phyloP scores from a whole-genome alignment of 2,888 invertebrate genomes.

The Loripinus fragilis region DNA sequence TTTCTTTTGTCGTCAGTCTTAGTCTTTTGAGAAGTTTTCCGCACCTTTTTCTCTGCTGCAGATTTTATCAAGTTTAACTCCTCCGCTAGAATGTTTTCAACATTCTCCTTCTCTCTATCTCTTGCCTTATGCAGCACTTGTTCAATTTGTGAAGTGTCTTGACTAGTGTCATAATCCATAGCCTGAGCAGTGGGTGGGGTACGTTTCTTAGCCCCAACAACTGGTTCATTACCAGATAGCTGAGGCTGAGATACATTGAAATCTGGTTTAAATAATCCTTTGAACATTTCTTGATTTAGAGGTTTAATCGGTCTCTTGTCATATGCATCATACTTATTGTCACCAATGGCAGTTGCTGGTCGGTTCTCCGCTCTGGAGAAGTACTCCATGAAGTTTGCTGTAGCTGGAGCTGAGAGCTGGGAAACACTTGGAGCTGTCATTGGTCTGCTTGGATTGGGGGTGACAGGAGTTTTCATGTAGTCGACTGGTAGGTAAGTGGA shows the following conservation, averaged over 20 bases:
- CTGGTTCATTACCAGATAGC: conserved; percentile 70
- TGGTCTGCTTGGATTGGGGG: conserved; percentile 60
- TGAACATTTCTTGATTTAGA: conserved; percentile 68
- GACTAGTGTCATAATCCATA: conserved; percentile 75
- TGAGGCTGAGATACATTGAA: conserved; percentile 70
- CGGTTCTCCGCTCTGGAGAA: conserved; percentile 58
- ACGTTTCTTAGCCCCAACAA: conserved; percentile 66
- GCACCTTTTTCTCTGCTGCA: conserved; percentile 55
- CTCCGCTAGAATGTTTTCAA: conserved; percentile 53
- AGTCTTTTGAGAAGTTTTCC: conserved; percentile 42
- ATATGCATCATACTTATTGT: conserved; percentile 70
- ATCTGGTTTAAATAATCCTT: conserved; percentile 63
- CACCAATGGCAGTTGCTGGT: conserved; percentile 64
- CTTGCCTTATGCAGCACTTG: conserved; percentile 49
- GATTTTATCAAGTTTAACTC: conserved; percentile 63
- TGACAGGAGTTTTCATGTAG: conserved; percentile 39
- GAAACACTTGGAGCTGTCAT: conserved; percentile 69
- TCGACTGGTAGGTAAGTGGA: conserved; percentile 80
- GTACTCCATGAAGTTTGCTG: conserved; percentile 58
- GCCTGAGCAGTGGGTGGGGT: conserved; percentile 71
- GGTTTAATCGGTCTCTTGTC: conserved; percentile 76
- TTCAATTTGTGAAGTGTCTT: conserved; percentile 67
- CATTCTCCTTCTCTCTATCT: conserved; percentile 36
- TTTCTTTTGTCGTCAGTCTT: conserved; percentile 54
- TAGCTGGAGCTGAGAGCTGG: conserved; percentile 50